Base-by-base conservation (phyloP, 2,888 invertebrate genomes). In the Meandrusa payeni region DNA sequence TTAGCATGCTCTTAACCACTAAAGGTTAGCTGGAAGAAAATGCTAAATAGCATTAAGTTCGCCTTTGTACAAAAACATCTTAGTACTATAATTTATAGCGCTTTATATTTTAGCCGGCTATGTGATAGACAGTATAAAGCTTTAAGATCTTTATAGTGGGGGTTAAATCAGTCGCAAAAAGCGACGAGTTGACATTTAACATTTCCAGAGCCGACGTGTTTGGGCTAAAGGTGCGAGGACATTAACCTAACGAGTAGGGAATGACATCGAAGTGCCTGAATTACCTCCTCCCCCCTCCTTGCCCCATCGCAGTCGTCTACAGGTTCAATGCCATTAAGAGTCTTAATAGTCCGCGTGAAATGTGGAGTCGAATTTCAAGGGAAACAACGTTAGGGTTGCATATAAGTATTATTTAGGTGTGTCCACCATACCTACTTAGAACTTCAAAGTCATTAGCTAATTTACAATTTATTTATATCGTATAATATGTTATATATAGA, bases 291-390 rank as follows among this genome's bases (percentile, higher is more conserved):
- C 57, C 48, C 48, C 22, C 43, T 50, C 20, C 29, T 13, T 24
- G 1, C 10, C 29, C 36, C 46, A 24, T 42, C 34, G 34, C 50
- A 58, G 57, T 64, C 66, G 73, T 71, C 71, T 72, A 60, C 67
- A 76, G 63, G 74, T 69, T 71, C 70, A 72, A 70, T 53, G 71
- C 69, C 72, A 76, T 77, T 75, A 71, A 47, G 54, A 55, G 53
- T 64, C 63, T 66, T 70, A 73, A 72, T 72, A 69, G 50, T 52
- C 51, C 49, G 47, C 47, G 47, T 46, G 39, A 52, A 55, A 54
- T 50, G 44, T 38, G 26, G 40, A 52, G 52, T 54, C 46, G 55
- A 59, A 65, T 66, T 62, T 57, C 61, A 56, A 55, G 51, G 61
- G 67, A 68, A 62, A 61, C 55, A 54, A 49, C 50, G 52, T 59